Conservation (phyloP, 2,888 invertebrate species). For the Brachycybe producta region DNA sequence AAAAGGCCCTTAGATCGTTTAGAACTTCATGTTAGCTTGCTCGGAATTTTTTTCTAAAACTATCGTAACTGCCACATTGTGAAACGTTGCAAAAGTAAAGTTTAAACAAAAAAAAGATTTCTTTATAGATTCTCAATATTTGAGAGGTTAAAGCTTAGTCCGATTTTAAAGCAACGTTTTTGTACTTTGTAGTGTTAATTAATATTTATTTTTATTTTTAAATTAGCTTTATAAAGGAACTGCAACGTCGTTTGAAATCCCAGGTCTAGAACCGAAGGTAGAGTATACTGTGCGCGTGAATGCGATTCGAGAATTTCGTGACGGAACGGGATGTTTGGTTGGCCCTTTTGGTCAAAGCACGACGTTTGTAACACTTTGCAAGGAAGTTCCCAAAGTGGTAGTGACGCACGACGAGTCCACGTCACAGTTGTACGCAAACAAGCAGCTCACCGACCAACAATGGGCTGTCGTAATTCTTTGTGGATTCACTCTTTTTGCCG, state of each 20-base stretch:
- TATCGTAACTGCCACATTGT: too few relatives aligned
- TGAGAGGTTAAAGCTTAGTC: too few relatives aligned
- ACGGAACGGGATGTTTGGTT: conserved; percentile 42
- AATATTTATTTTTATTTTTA: not conserved
- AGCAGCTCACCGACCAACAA: conserved; percentile 41
- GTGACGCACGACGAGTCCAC: not conserved
- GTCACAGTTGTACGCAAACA: not conserved
- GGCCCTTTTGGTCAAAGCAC: conserved; percentile 57
- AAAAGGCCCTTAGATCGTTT: too few relatives aligned
- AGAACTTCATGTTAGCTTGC: too few relatives aligned
- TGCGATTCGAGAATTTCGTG: conserved; percentile 51
- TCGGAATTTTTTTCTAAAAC: too few relatives aligned
- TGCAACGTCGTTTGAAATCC: conserved; percentile 39
- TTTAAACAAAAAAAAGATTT: too few relatives aligned
- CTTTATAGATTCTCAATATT: too few relatives aligned
- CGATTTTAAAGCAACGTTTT: not conserved
- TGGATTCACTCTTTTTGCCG: conserved; percentile 47
- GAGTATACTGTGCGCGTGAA: conserved; percentile 67
- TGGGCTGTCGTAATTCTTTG: conserved; percentile 49
- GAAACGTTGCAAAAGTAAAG: too few relatives aligned
- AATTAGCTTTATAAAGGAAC: conserved; percentile 39
- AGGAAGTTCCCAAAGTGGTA: conserved; percentile 25
- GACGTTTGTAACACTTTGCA: conserved; percentile 42
- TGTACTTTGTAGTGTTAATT: not conserved
- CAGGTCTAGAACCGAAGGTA: conserved; percentile 54